Evolutionary conservation across 2,888 invertebrate genomes (phyloP).

Genomic region (Epirrita christyi): DNA sequence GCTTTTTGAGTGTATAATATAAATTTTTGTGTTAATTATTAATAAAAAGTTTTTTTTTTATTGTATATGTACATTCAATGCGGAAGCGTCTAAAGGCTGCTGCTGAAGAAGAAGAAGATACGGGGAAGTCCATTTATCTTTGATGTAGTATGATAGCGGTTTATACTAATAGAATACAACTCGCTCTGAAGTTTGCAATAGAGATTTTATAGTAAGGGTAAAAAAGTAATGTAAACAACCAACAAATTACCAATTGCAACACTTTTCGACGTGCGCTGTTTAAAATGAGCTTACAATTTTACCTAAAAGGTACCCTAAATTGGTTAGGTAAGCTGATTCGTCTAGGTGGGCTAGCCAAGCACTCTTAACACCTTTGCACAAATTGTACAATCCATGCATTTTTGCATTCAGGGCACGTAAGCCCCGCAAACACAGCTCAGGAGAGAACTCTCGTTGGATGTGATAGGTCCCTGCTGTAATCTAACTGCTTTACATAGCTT

Average conservation of each 20-base stretch:
- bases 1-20: too few relatives aligned
- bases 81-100: too few relatives aligned
- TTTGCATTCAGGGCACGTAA: conserved; percentile 45
- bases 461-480: conserved; percentile 39
- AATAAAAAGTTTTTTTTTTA: too few relatives aligned
- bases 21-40: too few relatives aligned
- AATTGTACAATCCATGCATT: conserved; percentile 43
- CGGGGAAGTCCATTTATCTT: conserved; percentile 18
- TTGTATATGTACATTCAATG: too few relatives aligned
- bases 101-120: too few relatives aligned
- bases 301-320: conserved; percentile 14
- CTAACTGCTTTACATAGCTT: conserved; percentile 40
- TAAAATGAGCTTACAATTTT: conserved; percentile 1
- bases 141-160: conserved; percentile 33
- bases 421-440: conserved; percentile 41
- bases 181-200: conserved; percentile 1
- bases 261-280: too few relatives aligned
- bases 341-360: conserved; percentile 29
- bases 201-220: too few relatives aligned
- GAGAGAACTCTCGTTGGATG: conserved; percentile 35
- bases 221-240: too few relatives aligned
- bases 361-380: conserved; percentile 41
- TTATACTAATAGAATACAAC: conserved; percentile 2
- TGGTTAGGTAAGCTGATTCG: conserved; percentile 34
- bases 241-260: too few relatives aligned